Percentiles rank a stretch among this genome's conserved stretches.
phyloP scores from a whole-genome alignment of 2,888 invertebrate species.

The Perithous albicinctus region DNA sequence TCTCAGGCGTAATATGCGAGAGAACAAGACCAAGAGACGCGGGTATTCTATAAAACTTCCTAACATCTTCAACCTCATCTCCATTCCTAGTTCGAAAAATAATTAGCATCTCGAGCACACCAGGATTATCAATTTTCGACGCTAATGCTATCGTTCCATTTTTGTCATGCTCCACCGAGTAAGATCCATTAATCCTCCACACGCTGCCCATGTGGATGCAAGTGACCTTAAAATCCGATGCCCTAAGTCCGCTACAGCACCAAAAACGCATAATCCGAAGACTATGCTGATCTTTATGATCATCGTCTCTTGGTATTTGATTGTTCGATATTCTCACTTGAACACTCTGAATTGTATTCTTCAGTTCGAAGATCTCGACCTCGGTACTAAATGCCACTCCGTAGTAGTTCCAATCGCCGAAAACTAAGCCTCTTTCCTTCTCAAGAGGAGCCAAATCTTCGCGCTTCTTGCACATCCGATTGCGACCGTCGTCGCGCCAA shows the following conservation, averaged over 20 bases:
- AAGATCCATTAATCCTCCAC: conserved; percentile 6
- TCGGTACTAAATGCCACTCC: not conserved
- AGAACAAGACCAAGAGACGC: not conserved
- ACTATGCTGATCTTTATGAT: not conserved
- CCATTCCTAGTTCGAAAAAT: not conserved
- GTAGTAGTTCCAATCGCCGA: not conserved
- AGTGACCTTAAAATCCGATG: not conserved
- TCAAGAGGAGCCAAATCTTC: not conserved
- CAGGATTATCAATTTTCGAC: not conserved
- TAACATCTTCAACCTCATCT: not conserved
- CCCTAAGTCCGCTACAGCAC: not conserved
- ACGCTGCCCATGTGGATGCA: conserved; percentile 9
- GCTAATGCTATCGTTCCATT: conserved; percentile 6
- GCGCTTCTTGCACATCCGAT: conserved; percentile 9
- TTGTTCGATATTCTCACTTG: conserved; percentile 11
- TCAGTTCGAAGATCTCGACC: not conserved
- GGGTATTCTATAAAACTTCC: not conserved
- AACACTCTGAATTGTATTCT: not conserved
- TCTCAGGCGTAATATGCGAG: conserved; percentile 17
- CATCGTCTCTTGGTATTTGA: not conserved
- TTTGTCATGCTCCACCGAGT: conserved; percentile 9
- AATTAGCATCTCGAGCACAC: not conserved
- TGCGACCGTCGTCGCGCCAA: not conserved
- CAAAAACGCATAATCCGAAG: not conserved
- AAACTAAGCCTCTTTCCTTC: not conserved